These are phyloP conservation scores for Hedya salicella DNA, from an alignment of 2,888 invertebrate species.

Conservation along the genomic window DNA sequence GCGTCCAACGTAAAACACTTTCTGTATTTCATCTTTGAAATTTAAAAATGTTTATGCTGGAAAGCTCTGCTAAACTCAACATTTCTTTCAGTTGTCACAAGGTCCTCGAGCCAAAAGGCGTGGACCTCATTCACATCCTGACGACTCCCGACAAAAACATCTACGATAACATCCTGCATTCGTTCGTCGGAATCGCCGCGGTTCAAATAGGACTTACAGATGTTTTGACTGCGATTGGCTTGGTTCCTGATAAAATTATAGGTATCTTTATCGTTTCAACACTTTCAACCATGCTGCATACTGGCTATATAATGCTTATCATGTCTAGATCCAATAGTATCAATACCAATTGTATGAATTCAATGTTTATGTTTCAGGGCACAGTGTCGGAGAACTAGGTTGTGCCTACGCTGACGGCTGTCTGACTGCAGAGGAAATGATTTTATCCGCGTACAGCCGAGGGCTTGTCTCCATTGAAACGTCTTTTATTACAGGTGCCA, in stretches of 20 bases:
- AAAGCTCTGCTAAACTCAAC: no score
- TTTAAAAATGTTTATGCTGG: no score
- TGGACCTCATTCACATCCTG: constrained; percentile 86
- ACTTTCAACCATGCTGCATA: no score
- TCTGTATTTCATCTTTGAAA: no score
- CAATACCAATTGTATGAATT: no score
- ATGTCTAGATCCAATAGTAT: no score
- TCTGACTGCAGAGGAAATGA: constrained; percentile 90
- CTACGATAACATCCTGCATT: constrained; percentile 84
- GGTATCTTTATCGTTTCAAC: constrained; percentile 73
- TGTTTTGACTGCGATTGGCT: constrained; percentile 75
- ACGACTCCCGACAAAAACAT: constrained; percentile 78
- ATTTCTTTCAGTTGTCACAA: constrained; percentile 70
- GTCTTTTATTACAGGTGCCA: constrained; percentile 87
- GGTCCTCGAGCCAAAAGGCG: constrained; percentile 80
- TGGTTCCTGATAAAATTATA: constrained; percentile 89
- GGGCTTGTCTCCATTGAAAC: constrained; percentile 87
- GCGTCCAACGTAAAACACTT: no score
- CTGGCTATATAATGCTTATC: no score
- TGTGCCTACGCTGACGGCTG: constrained; percentile 96
- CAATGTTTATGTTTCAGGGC: no score
- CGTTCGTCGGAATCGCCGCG: constrained; percentile 91
- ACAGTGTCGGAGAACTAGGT: constrained; percentile 94
- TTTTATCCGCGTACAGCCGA: constrained; percentile 90
- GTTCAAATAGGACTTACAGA: constrained; percentile 81